phyloP scores from a whole-genome alignment of 2,888 invertebrate genomes.

The Netelia virgata region DNA sequence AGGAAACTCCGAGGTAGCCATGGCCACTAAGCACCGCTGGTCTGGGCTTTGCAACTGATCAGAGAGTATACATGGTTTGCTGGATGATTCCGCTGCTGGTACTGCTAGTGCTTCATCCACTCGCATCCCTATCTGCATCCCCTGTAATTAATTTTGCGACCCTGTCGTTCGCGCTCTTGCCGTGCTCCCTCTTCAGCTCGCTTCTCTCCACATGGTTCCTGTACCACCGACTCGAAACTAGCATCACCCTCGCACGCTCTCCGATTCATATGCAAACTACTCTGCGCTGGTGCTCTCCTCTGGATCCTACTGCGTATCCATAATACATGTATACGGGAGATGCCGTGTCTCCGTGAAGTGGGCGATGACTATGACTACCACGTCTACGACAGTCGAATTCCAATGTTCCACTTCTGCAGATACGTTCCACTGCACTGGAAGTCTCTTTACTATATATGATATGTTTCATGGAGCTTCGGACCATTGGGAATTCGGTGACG shows the following conservation, averaged over 20 bases:
- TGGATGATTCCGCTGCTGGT: background rate
- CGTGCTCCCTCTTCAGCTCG: background rate
- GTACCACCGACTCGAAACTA: slow-evolving; percentile 32
- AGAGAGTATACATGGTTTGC: slow-evolving; percentile 4
- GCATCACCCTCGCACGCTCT: slow-evolving; percentile 19
- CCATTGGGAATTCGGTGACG: slow-evolving; percentile 22
- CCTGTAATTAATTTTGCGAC: slow-evolving; percentile 56
- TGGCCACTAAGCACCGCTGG: slow-evolving; percentile 25
- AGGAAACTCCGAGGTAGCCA: background rate
- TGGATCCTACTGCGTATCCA: slow-evolving; percentile 40
- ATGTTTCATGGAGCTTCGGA: slow-evolving; percentile 3
- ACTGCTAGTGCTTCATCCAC: slow-evolving; percentile 10
- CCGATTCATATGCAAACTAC: slow-evolving; percentile 59
- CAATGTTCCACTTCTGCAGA: slow-evolving; percentile 41
- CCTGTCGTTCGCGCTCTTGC: slow-evolving; percentile 43
- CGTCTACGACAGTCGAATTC: slow-evolving; percentile 44
- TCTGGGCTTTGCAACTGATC: slow-evolving; percentile 29
- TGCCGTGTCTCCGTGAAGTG: slow-evolving; percentile 35
- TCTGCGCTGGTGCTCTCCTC: slow-evolving; percentile 34
- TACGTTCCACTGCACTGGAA: slow-evolving; percentile 18
- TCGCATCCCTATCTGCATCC: slow-evolving; percentile 41
- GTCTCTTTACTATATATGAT: background rate
- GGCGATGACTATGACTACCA: slow-evolving; percentile 26
- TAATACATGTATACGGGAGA: slow-evolving; percentile 40
- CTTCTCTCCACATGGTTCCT: slow-evolving; percentile 5